phyloP scores from a whole-genome alignment of 2,888 invertebrate species.

The Ormyrus pomaceus region DNA sequence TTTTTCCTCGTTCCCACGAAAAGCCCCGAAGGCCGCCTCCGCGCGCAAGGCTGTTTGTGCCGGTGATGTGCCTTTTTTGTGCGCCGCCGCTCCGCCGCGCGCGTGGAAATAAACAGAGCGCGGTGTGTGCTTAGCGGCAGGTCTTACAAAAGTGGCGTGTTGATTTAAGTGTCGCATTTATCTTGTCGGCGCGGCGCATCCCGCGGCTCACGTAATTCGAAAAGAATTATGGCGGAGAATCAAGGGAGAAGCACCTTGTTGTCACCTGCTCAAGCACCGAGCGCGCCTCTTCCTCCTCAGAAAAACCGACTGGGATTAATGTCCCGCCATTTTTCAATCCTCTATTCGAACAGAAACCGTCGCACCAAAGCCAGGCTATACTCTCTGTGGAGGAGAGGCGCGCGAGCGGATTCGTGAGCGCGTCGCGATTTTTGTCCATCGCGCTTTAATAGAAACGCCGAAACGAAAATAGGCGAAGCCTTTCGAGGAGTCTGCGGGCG shows the following conservation, averaged over 20 bases:
- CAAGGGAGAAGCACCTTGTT: slow-evolving; percentile 67
- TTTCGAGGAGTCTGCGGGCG: slow-evolving; percentile 43
- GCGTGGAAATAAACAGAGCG: too few relatives aligned
- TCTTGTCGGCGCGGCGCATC: slow-evolving; percentile 57
- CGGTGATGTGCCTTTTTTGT: too few relatives aligned
- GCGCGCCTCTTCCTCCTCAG: slow-evolving; percentile 57
- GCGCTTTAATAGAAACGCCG: slow-evolving; percentile 32
- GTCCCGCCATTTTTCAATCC: slow-evolving; percentile 60
- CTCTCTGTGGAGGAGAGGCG: too few relatives aligned
- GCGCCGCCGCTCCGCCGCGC: too few relatives aligned
- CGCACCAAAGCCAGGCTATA: too few relatives aligned
- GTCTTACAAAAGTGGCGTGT: slow-evolving; percentile 62
- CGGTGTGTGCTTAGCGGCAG: slow-evolving; percentile 51
- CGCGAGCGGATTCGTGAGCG: slow-evolving; percentile 4
- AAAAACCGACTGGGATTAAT: slow-evolving; percentile 60
- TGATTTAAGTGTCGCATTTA: slow-evolving; percentile 65
- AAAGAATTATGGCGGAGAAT: slow-evolving; percentile 72
- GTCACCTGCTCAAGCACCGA: slow-evolving; percentile 67
- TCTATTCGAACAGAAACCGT: too few relatives aligned
- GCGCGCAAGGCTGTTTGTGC: neutral
- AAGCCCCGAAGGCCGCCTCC: neutral
- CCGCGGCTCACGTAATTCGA: slow-evolving; percentile 45
- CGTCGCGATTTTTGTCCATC: slow-evolving; percentile 22
- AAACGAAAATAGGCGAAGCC: slow-evolving; percentile 47
- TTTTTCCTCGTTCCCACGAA: slow-evolving; percentile 28